phyloP scores from a whole-genome alignment of 2,113 vertebrate genomes.

The Rhizomys pruinosus region DNA sequence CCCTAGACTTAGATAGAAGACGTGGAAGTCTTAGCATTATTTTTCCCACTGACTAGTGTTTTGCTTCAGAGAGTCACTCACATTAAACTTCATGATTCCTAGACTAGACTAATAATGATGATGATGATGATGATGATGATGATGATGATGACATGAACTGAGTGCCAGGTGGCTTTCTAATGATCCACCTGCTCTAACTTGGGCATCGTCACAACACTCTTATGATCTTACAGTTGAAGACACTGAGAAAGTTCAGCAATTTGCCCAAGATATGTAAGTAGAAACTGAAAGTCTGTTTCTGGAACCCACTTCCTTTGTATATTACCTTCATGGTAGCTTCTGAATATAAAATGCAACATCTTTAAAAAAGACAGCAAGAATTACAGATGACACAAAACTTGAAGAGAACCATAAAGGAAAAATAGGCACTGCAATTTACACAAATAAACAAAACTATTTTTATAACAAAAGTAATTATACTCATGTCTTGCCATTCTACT shows the following conservation, averaged over 20 bases:
- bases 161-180: background rate
- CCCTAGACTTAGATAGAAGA: background rate
- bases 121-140: background rate
- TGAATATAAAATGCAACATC: background rate
- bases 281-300: background rate
- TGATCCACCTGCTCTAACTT: background rate
- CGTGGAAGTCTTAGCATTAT: background rate
- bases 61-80: constrained; percentile 20
- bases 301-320: background rate
- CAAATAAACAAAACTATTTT: background rate
- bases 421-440: constrained; percentile 4
- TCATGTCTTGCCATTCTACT: background rate
- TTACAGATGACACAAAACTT: constrained; percentile 39
- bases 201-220: background rate
- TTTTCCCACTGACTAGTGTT: constrained; percentile 17
- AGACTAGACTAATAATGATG: background rate
- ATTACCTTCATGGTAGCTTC: background rate
- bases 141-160: background rate
- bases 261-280: background rate
- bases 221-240: constrained; percentile 25
- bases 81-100: background rate
- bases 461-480: constrained; percentile 30
- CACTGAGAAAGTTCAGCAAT: constrained; percentile 10
- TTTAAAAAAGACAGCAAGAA: constrained; percentile 47
- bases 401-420: constrained; percentile 18